Evolutionary conservation across 2,797 vertebrate genomes (phyloP).

Genomic region (Echeneis naucrates): DNA sequence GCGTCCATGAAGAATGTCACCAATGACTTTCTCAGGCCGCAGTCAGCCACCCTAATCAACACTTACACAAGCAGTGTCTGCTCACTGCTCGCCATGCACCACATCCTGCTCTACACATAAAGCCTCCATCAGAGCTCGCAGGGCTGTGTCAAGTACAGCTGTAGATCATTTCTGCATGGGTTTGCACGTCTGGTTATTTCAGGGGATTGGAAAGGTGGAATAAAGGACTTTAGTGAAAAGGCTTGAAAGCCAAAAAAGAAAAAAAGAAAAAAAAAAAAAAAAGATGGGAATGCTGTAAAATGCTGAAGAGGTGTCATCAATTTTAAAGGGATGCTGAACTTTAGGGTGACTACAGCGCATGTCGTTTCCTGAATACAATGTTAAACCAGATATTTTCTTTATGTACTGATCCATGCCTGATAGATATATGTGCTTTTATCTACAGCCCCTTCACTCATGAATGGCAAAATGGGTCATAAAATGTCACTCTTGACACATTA

Average conservation of each 20-base stretch:
- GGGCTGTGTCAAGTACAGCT: conserved; percentile 37
- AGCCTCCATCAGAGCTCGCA: conserved; percentile 52
- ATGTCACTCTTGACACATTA: conserved; percentile 15
- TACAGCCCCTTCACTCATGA: conserved; percentile 5
- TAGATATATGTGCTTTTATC: neutral
- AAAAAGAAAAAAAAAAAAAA: conserved; percentile 7
- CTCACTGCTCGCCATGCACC: conserved; percentile 36
- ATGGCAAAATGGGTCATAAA: conserved; percentile 26
- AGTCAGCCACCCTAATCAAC: conserved; percentile 72
- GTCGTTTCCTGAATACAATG: conserved; percentile 38
- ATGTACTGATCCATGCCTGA: conserved; percentile 51
- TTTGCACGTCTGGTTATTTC: conserved; percentile 22
- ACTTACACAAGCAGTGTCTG: conserved; percentile 71
- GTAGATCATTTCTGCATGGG: conserved; percentile 5
- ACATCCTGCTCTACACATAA: conserved; percentile 52
- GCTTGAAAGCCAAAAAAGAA: conserved; percentile 33
- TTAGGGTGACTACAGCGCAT: conserved; percentile 47
- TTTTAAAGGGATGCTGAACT: conserved; percentile 53
- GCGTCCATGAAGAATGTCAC: conserved; percentile 71
- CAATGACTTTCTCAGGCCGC: conserved; percentile 69
- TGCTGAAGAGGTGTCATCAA: conserved; percentile 22
- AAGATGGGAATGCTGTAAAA: neutral
- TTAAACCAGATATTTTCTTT: conserved; percentile 45
- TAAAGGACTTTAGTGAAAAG: conserved; percentile 33
- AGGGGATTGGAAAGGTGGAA: conserved; percentile 31